Base-by-base conservation (phyloP, 2,797 vertebrate genomes). In the Streptopelia turtur region DNA sequence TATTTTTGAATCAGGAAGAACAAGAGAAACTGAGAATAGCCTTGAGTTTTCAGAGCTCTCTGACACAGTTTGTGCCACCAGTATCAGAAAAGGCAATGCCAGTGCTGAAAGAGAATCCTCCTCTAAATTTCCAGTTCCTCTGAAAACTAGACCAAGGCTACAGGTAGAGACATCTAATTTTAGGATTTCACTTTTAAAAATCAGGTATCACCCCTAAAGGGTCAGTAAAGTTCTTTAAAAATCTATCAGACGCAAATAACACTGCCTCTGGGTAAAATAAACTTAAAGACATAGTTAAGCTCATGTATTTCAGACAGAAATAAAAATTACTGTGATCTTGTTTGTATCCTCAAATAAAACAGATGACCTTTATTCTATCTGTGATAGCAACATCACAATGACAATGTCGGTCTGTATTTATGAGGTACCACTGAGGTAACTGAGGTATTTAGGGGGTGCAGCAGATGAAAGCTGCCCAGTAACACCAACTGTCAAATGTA, bases 81-180 rank as follows among this genome's bases (percentile, higher is more conserved):
- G 30, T 7, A 78, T 2, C 0, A 1, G 53, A 75, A 90, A 91
- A 87, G 0, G 0, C 24, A 60, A 6, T n/a, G 27, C 12, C 47
- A 64, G 30, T 27, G 79, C 79, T 85, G 64, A 92, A 72, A 76
- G 49, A 66, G 33, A 82, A 64, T 78, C 71, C 56, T 71, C 25
- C 61, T 53, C 39, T 14, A 71, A 37, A 65, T 35, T 91, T 80
- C 78, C 76, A 89, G 76, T 84, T 92, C 76, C 93, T 87, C 63
- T 79, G 66, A 90, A 92, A 94, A 92, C 63, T 53, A 84, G 93
- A 94, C 74, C 90, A 94, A 94, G 74, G 88, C 83, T 81, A 90
- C 37, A 43, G 53, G 72, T 2, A 82, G 25, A 87, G 13, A 69
- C 16, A 86, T 61, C 87, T 94, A 93, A 94, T 95, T 94, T 94